Percentiles rank a stretch among this genome's conserved stretches.
These are phyloP conservation scores for Cepaea hortensis DNA, from an alignment of 2,888 invertebrate species.

Conservation along the genomic window DNA sequence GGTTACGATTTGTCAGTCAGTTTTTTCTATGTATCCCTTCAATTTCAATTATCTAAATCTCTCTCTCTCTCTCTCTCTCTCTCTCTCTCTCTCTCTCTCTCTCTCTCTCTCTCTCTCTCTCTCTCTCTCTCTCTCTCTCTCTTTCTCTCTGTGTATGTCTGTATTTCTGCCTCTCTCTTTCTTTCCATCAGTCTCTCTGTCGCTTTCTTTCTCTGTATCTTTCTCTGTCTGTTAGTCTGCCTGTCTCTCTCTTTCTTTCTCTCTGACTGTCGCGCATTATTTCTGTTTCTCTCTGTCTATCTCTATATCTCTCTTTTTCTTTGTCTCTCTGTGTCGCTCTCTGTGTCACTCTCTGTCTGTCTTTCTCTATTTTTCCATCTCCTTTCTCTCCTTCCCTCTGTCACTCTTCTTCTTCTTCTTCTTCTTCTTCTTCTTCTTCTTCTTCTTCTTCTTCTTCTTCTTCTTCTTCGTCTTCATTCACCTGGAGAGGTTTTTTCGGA, in stretches of 20 bases:
- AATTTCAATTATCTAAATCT: background rate
- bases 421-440: background rate
- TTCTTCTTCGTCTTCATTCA: no score
- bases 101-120: background rate
- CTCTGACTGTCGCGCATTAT: background rate
- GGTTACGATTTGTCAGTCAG: no score
- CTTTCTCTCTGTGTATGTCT: background rate
- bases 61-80: background rate
- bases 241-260: background rate
- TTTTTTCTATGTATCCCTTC: background rate
- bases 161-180: background rate
- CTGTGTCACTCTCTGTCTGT: background rate
- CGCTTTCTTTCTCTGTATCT: no score
- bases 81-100: slow-evolving; percentile 4
- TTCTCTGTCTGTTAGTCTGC: background rate
- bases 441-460: background rate
- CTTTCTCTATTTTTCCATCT: background rate
- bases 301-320: background rate
- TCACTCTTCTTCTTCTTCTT: background rate
- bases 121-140: background rate
- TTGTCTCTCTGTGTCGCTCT: background rate
- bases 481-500: no score
- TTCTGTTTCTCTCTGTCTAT: slow-evolving; percentile 14
- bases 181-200: background rate
- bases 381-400: background rate